Base-by-base conservation (phyloP, 2,113 vertebrate species). In the Mus pahari region DNA sequence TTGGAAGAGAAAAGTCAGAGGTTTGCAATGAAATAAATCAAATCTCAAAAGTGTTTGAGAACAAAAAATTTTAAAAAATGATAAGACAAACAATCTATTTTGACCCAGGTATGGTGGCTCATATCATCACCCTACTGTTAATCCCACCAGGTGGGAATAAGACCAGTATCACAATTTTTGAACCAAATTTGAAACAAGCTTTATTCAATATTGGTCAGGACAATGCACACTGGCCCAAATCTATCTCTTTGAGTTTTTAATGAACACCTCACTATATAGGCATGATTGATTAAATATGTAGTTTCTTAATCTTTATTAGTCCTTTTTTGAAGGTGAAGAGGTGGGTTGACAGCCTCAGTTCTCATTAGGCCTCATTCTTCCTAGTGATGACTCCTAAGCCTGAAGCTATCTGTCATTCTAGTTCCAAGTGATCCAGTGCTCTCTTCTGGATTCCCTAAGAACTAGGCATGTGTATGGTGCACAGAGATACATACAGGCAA, bases 1-100 rank as follows among this genome's bases (percentile, higher is more conserved):
- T 50, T 62, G 70, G 88, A 94, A 91, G 42, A 48, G 24, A 92
- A 58, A 95, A 79, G 74, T 70, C 60, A 89, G 79, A 86, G 5
- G 79, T 62, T 95, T 16, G 53, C 39, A 28, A 19, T 39, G 16
- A 83, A 87, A 36, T 84, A 28, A 94, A 45, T 39, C 53, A 82
- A 66, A 90, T 22, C n/a, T 81, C 71, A 58, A 24, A 13, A 26
- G 53, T 31, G 36, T 93, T 86, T 86, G 87, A 90, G n/a, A 89
- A 36, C 17, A 68, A 55, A 1, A 17, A 8, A 70, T n/a, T n/a
- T 24, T 9, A 62, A 62, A 48, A 91, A 90, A 66, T 14, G 28
- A 19, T n/a, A 58, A 58, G n/a, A 81, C 31, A 10, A 53, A 79
- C 33, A 12, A 55, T n/a, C 78, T 81, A n/a, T 93, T 50, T 64